phyloP scores from a whole-genome alignment of 2,888 invertebrate species.

The Agrochola litura region DNA sequence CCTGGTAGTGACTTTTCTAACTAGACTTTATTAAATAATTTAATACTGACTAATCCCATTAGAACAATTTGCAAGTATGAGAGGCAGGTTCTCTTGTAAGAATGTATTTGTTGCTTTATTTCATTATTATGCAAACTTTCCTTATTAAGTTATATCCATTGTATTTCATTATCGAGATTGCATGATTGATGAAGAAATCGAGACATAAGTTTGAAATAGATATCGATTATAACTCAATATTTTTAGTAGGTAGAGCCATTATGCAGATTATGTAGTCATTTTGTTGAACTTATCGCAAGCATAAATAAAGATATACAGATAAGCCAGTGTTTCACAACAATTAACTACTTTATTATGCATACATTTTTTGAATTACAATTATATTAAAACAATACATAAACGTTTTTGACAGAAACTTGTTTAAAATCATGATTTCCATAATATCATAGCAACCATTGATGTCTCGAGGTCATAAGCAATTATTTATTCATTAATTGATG shows the following conservation, averaged over 20 bases:
- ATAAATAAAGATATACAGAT: not conserved
- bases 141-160: not conserved
- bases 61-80: slow-evolving; percentile 6
- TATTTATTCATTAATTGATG: not conserved
- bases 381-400: not conserved
- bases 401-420: not conserved
- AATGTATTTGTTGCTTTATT: not conserved
- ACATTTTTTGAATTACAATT: not conserved
- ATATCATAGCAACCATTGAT: not conserved
- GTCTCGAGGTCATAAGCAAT: not conserved
- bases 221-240: slow-evolving; percentile 9
- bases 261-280: slow-evolving; percentile 16
- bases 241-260: not conserved
- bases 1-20: slow-evolving; percentile 71
- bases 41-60: slow-evolving; percentile 3
- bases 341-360: not conserved
- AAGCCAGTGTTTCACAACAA: not conserved
- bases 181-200: slow-evolving; percentile 21
- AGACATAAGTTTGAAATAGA: not conserved
- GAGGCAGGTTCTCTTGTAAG: slow-evolving; percentile 4
- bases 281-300: slow-evolving; percentile 11
- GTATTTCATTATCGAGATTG: not conserved
- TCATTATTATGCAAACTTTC: slow-evolving; percentile 1
- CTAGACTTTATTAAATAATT: slow-evolving; percentile 25
- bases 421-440: slow-evolving; percentile 4